A percentile compares a stretch with the other conserved stretches of the same genome.
These are phyloP conservation scores for Halcyon senegalensis DNA, from an alignment of 2,113 vertebrate genomes.

Conservation along the genomic window DNA sequence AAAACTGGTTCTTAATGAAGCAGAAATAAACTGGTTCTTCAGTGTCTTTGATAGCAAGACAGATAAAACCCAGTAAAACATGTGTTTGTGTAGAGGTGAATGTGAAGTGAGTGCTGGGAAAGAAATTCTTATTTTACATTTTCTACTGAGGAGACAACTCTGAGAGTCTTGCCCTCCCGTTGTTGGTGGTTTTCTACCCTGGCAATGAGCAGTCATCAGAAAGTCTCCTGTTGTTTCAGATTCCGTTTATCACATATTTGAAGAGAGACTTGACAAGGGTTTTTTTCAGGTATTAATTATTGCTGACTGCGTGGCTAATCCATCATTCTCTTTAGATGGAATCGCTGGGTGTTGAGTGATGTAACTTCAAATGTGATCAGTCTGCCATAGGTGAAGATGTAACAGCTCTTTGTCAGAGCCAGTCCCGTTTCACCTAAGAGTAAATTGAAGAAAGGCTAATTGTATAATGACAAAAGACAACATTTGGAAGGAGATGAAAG, in stretches of 20 bases:
- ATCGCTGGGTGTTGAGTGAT: constrained; percentile 44
- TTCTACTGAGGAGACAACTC: background rate
- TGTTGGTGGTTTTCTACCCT: constrained; percentile 1
- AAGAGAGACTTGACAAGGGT: background rate
- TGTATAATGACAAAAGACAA: constrained; percentile 31
- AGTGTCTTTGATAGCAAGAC: background rate
- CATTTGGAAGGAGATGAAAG: constrained; percentile 24
- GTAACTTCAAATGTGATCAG: constrained; percentile 21
- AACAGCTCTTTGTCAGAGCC: constrained; percentile 23
- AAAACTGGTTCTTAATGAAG: background rate
- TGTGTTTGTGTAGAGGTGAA: background rate
- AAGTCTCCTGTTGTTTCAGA: constrained; percentile 36
- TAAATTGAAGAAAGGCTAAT: constrained; percentile 22
- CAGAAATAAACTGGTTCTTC: constrained; percentile 1
- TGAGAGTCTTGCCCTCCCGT: background rate
- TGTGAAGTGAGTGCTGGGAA: background rate
- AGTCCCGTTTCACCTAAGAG: constrained; percentile 17
- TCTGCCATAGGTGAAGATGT: constrained; percentile 17
- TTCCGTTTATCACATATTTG: constrained; percentile 17
- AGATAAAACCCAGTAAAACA: background rate
- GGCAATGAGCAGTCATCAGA: background rate
- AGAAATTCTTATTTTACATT: background rate
- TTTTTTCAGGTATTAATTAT: constrained; percentile 58
- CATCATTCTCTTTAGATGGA: constrained; percentile 34
- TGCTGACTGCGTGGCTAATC: constrained; percentile 56